phyloP scores from a whole-genome alignment of 2,113 vertebrate genomes.

The Choloepus hoffmanni region DNA sequence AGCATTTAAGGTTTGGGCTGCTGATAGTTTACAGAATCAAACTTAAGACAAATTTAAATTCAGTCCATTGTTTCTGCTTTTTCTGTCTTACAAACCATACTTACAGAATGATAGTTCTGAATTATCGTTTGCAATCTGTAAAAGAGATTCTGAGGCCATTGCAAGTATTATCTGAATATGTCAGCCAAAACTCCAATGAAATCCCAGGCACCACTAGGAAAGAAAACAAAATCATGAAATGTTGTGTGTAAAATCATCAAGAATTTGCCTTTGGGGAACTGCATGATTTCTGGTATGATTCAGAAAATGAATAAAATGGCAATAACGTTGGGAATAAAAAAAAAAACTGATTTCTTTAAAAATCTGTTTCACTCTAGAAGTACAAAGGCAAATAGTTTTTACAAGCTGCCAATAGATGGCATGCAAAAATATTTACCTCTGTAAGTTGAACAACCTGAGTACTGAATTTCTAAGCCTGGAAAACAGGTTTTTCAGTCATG shows the following conservation, averaged over 20 bases:
- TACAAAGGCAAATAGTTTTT: conserved; percentile 5
- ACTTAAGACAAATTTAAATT: conserved; percentile 42
- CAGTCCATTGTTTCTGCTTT: conserved; percentile 49
- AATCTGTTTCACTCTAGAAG: background rate
- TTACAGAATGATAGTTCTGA: conserved; percentile 19
- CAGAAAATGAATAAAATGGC: conserved; percentile 12
- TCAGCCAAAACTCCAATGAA: background rate
- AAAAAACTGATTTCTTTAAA: background rate
- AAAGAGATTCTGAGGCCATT: background rate
- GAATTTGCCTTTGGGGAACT: background rate
- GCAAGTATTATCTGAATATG: background rate
- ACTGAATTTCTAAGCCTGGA: conserved; percentile 23
- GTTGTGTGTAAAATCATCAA: background rate
- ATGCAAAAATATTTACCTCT: background rate
- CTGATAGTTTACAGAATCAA: conserved; percentile 20
- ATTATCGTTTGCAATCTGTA: background rate
- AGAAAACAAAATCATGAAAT: background rate
- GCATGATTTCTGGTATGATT: background rate
- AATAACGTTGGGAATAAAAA: background rate
- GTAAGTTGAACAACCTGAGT: background rate
- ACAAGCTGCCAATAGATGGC: conserved; percentile 63
- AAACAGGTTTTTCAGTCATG: background rate
- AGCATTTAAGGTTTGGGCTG: background rate
- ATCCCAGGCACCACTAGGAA: background rate
- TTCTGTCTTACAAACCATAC: background rate